Evolutionary conservation across 2,888 invertebrate genomes (phyloP).

Genomic region (Diabrotica balteata): DNA sequence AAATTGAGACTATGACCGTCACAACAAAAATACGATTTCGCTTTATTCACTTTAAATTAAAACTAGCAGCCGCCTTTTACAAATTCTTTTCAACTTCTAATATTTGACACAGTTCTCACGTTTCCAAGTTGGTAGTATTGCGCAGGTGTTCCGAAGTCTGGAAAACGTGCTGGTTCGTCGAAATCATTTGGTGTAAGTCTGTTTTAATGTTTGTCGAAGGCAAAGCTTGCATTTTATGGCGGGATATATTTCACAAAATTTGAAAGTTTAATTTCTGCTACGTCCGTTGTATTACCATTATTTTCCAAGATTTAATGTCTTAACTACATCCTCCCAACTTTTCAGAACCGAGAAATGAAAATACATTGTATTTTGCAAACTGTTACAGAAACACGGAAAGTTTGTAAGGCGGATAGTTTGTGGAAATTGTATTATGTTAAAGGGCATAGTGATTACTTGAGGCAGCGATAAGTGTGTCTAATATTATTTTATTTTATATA

Average conservation of each 20-base stretch:
- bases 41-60: no score
- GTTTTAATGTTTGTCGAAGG: slow-evolving; percentile 47
- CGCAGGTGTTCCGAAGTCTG: slow-evolving; percentile 38
- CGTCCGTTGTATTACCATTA: slow-evolving; percentile 27
- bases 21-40: no score
- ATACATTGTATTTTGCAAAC: slow-evolving; percentile 23
- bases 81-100: slow-evolving; percentile 4
- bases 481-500: no score
- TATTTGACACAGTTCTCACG: slow-evolving; percentile 15
- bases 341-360: slow-evolving; percentile 15
- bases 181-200: slow-evolving; percentile 45
- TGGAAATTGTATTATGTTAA: background rate
- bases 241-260: slow-evolving; percentile 24
- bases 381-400: slow-evolving; percentile 17
- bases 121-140: slow-evolving; percentile 29
- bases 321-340: slow-evolving; percentile 21
- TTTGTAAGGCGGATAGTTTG: slow-evolving; percentile 15
- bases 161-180: slow-evolving; percentile 39
- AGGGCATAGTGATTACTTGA: no score
- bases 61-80: background rate
- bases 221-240: slow-evolving; percentile 31
- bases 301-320: slow-evolving; percentile 26
- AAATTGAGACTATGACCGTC: no score
- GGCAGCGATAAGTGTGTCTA: no score
- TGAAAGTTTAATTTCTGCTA: slow-evolving; percentile 29